Conservation (phyloP, 1,140 invertebrate genomes). For the Lucilia cuprina region DNA sequence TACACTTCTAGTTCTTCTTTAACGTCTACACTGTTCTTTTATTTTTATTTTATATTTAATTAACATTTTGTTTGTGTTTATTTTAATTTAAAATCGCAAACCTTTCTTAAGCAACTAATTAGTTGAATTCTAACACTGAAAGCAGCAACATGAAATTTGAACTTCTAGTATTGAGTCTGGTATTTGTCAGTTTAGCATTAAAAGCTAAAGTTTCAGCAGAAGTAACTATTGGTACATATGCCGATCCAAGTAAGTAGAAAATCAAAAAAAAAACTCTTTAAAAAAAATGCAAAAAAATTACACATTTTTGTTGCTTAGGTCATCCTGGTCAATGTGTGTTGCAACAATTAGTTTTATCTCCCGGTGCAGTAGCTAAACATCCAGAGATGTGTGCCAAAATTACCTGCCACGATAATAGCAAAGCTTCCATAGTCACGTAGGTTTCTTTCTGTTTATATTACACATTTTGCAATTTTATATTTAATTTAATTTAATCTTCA, state of each 20-base stretch:
- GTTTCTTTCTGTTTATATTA: background rate
- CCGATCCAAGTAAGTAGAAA: background rate
- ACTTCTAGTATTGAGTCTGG: background rate
- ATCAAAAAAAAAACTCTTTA: background rate
- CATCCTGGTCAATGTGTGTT: background rate
- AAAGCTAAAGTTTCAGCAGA: background rate
- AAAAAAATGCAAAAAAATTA: background rate
- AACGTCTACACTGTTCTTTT: too few species aligned
- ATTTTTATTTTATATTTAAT: too few species aligned
- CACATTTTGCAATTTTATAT: background rate
- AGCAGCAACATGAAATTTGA: background rate
- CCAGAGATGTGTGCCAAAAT: background rate
- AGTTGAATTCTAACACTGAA: background rate
- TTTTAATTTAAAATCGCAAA: too few species aligned
- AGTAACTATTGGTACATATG: background rate
- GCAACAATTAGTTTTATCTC: background rate
- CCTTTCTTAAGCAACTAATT: background rate
- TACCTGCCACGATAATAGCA: background rate
- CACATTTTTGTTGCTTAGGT: background rate
- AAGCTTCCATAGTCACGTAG: background rate
- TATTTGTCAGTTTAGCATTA: background rate
- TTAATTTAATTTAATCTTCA: background rate
- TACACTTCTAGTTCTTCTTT: too few species aligned
- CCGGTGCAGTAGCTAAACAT: background rate
- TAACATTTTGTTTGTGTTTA: too few species aligned